phyloP scores from a whole-genome alignment of 2,888 invertebrate genomes.

The Clanis bilineata region DNA sequence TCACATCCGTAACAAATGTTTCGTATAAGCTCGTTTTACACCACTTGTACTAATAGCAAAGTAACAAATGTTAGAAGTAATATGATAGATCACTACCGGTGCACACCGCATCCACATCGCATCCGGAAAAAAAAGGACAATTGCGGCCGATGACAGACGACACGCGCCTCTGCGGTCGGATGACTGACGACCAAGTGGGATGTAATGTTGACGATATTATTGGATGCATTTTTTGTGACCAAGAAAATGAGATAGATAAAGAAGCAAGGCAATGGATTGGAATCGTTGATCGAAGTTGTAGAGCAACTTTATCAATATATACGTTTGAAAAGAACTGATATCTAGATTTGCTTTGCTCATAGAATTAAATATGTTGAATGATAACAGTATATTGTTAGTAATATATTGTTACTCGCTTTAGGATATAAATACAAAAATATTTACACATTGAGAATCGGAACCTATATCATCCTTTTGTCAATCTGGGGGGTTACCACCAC shows the following conservation, averaged over 20 bases:
- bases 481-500: too few relatives aligned
- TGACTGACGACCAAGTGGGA: conserved; percentile 23
- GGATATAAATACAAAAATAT: too few relatives aligned
- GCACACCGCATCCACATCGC: conserved; percentile 27
- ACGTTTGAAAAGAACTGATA: too few relatives aligned
- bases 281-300: not conserved
- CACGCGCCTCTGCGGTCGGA: conserved; percentile 50
- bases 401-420: too few relatives aligned
- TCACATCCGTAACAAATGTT: conserved; percentile 6
- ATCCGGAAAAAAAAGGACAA: conserved; percentile 6
- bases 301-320: too few relatives aligned
- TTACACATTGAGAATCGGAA: too few relatives aligned
- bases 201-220: conserved; percentile 22
- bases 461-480: too few relatives aligned
- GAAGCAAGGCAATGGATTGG: not conserved
- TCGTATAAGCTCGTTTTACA: not conserved
- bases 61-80: conserved; percentile 17
- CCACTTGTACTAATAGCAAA: conserved; percentile 9
- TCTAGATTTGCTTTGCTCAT: too few relatives aligned
- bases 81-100: conserved; percentile 30
- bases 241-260: not conserved
- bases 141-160: conserved; percentile 38
- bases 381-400: too few relatives aligned
- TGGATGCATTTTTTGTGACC: not conserved
- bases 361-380: too few relatives aligned